Conservation (phyloP, 2,113 vertebrate genomes). For the Dinomys branickii region DNA sequence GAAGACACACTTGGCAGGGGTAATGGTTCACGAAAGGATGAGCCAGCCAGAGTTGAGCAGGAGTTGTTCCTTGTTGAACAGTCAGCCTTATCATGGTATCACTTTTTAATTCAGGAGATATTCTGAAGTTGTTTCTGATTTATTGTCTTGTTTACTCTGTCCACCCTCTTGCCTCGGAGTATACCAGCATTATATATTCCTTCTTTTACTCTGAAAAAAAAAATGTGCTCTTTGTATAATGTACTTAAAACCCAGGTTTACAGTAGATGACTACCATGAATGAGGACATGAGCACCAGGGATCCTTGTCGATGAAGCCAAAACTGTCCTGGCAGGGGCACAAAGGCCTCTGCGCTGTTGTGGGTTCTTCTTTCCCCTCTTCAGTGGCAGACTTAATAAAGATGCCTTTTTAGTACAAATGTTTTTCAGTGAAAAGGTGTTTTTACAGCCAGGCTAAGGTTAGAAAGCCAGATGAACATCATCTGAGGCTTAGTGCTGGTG, state of each 20-base stretch:
- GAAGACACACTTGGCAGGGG: not conserved
- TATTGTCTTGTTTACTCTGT: not conserved
- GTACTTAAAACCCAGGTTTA: conserved; percentile 62
- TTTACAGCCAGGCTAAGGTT: conserved; percentile 2
- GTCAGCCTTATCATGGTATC: not conserved
- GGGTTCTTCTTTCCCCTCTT: conserved; percentile 1
- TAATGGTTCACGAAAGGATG: not conserved
- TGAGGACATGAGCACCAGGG: conserved; percentile 82
- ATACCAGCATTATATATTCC: conserved; percentile 3
- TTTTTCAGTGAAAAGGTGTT: conserved; percentile 36
- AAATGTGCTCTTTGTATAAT: not conserved
- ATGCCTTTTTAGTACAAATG: not conserved
- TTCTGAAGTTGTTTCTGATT: not conserved
- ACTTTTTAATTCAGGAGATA: not conserved
- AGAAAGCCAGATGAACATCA: not conserved
- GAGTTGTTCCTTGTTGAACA: not conserved
- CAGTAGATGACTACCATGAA: conserved; percentile 83
- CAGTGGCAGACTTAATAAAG: conserved; percentile 58
- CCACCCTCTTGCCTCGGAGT: conserved; percentile 70
- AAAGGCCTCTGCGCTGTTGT: conserved; percentile 18
- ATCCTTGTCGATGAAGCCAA: conserved; percentile 73
- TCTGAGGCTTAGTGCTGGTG: not conserved
- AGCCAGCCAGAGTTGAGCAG: too few species aligned
- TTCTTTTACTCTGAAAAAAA: conserved; percentile 37
- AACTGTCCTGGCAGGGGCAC: conserved; percentile 37